Evolutionary conservation across 2,888 invertebrate genomes (phyloP).

Genomic region (Drosophila flavopinicola): DNA sequence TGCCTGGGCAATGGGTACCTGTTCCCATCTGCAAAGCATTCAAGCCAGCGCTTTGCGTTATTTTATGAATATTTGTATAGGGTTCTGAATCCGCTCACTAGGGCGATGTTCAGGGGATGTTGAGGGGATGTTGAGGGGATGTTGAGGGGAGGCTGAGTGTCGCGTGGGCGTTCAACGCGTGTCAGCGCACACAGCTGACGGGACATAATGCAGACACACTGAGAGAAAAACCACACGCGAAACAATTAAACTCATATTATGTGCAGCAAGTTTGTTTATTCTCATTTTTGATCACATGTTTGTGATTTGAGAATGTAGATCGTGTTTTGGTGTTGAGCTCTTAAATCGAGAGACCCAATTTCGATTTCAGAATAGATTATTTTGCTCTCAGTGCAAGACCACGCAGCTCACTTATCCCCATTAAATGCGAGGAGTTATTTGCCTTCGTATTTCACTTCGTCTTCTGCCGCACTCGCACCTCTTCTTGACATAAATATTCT

Average conservation of each 20-base stretch:
- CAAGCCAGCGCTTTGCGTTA: slow-evolving; percentile 21
- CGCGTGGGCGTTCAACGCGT: slow-evolving; percentile 10
- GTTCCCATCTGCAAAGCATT: slow-evolving; percentile 16
- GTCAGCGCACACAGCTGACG: slow-evolving; percentile 32
- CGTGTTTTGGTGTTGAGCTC: no score
- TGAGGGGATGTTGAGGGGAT: slow-evolving; percentile 1
- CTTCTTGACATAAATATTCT: slow-evolving; percentile 21
- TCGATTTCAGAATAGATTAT: no score
- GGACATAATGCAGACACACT: slow-evolving; percentile 12
- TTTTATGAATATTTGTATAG: slow-evolving; percentile 41
- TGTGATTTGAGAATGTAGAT: no score
- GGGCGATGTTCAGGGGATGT: no score
- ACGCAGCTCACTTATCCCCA: not conserved
- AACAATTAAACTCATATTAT: no score
- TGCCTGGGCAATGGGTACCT: slow-evolving; percentile 5
- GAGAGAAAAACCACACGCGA: no score
- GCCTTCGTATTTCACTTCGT: slow-evolving; percentile 57
- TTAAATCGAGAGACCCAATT: no score
- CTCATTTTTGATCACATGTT: no score
- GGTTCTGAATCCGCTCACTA: slow-evolving; percentile 15
- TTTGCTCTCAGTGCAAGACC: no score
- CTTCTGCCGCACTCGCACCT: slow-evolving; percentile 31
- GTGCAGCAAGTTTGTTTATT: no score
- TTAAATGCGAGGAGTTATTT: slow-evolving; percentile 52
- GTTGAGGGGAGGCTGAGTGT: not conserved